Base-by-base conservation (phyloP, 2,113 vertebrate species). In the Phalacrocorax carbo region DNA sequence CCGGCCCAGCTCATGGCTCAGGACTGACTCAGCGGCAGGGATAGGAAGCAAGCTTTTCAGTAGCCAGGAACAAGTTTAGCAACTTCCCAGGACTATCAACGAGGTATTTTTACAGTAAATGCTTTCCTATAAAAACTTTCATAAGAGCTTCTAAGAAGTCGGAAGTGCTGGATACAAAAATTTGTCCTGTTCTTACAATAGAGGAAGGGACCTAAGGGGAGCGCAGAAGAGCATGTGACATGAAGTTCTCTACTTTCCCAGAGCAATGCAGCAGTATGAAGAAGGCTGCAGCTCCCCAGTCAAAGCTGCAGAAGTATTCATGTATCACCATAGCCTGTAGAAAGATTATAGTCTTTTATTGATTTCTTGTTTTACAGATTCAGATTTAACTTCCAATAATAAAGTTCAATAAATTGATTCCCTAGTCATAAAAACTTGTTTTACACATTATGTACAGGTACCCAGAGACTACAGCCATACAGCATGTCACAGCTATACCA, bases 391-490 rank as follows among this genome's bases (percentile, higher is more conserved):
- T 97, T 97, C 96, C 95, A 97, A 94, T 98, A 98, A 97, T 98
- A 98, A 98, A 98, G 96, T 95, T 97, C 95, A 98, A 96, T 95
- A 98, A 97, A 96, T 97, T 46, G 17, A 97, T 97, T 98, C 72
- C 96, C 97, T 97, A 97, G 95, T 97, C 88, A 98, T 98, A 98
- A 98, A 98, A 98, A 97, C 88, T 97, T 90, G 92, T 90, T 98
- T 97, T 98, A 98, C 96, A 98, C 71, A 88, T 94, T 98, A 98
- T 98, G 97, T 98, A 98, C 98, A 98, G 90, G 90, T 96, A 97
- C 87, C 90, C 95, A 88, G 96, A 97, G 82, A 97, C 96, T 73
- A 97, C 62, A 93, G 88, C 70, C 95, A 92, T 88, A 97, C 73
- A 90, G 95, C 95, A 92, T 72, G 92, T 96, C 96, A 98, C 97